Conservation (phyloP, 92 coral and sea anemone species). For the Scolanthus callimorphus region DNA sequence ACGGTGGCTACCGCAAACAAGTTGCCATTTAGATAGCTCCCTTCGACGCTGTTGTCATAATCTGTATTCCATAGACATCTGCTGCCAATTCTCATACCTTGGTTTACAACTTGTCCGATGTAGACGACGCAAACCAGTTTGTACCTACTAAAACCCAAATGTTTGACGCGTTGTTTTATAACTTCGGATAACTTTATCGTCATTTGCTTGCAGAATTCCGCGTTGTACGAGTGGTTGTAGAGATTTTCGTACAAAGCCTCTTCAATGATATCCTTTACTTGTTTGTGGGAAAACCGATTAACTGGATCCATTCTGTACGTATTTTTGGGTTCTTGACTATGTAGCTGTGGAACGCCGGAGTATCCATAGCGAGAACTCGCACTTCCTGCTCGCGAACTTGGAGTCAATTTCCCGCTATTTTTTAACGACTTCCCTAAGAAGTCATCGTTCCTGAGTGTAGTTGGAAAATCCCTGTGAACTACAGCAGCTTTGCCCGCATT, state of each 20-base stretch:
- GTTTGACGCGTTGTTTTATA: slow-evolving; percentile 79
- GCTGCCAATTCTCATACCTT: slow-evolving; percentile 80
- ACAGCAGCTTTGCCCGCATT: slow-evolving; percentile 74
- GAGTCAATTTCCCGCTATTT: slow-evolving; percentile 26
- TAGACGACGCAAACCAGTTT: slow-evolving; percentile 80
- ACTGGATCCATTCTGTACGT: slow-evolving; percentile 64
- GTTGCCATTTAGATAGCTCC: slow-evolving; percentile 64
- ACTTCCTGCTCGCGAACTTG: slow-evolving; percentile 65
- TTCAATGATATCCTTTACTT: slow-evolving; percentile 74
- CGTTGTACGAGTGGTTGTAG: slow-evolving; percentile 52
- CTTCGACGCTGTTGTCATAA: slow-evolving; percentile 87
- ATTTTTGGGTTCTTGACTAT: slow-evolving; percentile 36
- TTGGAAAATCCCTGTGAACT: slow-evolving; percentile 86
- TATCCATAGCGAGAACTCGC: slow-evolving; percentile 41
- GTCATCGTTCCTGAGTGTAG: slow-evolving; percentile 33
- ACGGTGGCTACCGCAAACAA: slow-evolving; percentile 90
- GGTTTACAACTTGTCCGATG: slow-evolving; percentile 75
- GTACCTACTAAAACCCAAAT: slow-evolving; percentile 72
- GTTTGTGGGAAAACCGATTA: slow-evolving; percentile 50
- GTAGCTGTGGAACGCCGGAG: slow-evolving; percentile 1
- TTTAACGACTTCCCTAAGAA: slow-evolving; percentile 12
- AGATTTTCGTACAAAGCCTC: slow-evolving; percentile 62
- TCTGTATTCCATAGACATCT: slow-evolving; percentile 89
- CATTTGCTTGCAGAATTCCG: slow-evolving; percentile 72
- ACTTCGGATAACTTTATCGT: slow-evolving; percentile 71